Conservation (phyloP, 1,140 invertebrate genomes). For the Glomeris maerens region DNA sequence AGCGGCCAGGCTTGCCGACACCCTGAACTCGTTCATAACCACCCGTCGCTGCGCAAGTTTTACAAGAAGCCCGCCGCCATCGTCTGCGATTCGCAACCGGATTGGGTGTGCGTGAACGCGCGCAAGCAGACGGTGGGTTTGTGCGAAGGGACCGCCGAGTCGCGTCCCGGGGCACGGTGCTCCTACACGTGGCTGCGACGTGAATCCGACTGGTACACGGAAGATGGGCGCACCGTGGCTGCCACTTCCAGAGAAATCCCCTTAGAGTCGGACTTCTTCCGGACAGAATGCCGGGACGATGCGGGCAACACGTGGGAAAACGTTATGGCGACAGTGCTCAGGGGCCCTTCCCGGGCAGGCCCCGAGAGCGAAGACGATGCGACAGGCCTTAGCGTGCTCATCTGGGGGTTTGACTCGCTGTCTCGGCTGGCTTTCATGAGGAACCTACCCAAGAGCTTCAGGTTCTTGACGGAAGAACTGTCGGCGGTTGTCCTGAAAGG, state of each 20-base stretch:
- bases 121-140: constrained; percentile 21
- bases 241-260: neutral
- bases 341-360: constrained; percentile 30
- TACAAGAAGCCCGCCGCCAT: constrained; percentile 43
- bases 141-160: constrained; percentile 27
- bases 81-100: constrained; percentile 40
- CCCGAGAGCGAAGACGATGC: constrained; percentile 37
- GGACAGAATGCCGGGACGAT: constrained; percentile 20
- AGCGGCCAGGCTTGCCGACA: constrained; percentile 41
- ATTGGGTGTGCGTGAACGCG: constrained; percentile 37
- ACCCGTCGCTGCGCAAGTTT: constrained; percentile 51
- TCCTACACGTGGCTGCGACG: neutral
- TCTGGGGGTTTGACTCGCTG: constrained; percentile 82
- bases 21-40: constrained; percentile 45
- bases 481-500: constrained; percentile 55
- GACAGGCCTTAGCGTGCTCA: constrained; percentile 57
- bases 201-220: constrained; percentile 28
- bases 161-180: constrained; percentile 26
- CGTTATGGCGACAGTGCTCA: constrained; percentile 39
- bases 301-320: constrained; percentile 37
- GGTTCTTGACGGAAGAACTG: constrained; percentile 54
- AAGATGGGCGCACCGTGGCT: constrained; percentile 33
- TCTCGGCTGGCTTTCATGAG: constrained; percentile 73
- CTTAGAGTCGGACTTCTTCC: neutral
- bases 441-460: constrained; percentile 65